Evolutionary conservation across 1,140 invertebrate species (phyloP).

Genomic region (Aphelenchoides besseyi): DNA sequence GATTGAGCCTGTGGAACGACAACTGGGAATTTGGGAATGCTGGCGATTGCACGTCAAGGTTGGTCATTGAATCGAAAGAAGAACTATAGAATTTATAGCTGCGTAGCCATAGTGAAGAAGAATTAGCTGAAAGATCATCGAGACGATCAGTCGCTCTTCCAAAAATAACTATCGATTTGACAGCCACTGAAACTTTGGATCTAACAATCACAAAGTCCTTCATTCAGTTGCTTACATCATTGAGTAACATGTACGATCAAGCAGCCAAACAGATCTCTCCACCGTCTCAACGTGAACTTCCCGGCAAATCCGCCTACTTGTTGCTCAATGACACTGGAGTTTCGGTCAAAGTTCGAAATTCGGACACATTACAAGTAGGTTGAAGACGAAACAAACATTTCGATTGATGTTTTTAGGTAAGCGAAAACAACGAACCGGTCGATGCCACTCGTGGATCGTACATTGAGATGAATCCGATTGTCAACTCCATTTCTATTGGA

Average conservation of each 20-base stretch:
- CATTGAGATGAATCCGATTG: constrained; percentile 56
- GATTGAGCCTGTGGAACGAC: constrained; percentile 76
- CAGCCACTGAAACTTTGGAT: constrained; percentile 64
- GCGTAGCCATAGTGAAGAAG: constrained; percentile 41
- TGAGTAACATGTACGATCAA: constrained; percentile 67
- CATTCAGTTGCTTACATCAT: constrained; percentile 71
- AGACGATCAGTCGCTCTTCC: constrained; percentile 43
- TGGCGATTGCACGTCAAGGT: constrained; percentile 83
- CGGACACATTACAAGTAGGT: constrained; percentile 52
- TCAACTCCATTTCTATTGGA: constrained; percentile 22
- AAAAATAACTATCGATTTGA: constrained; percentile 62
- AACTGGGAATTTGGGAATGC: constrained; percentile 69
- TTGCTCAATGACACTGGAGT: constrained; percentile 61
- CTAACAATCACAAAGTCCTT: constrained; percentile 80
- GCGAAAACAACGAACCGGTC: constrained; percentile 65
- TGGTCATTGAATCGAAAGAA: constrained; percentile 26
- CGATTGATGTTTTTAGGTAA: not conserved
- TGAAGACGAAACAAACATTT: no score
- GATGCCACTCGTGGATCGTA: constrained; percentile 65
- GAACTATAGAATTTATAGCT: no score
- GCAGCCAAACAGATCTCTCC: constrained; percentile 65
- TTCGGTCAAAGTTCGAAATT: constrained; percentile 46
- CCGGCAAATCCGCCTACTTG: constrained; percentile 72
- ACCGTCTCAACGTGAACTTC: constrained; percentile 58
- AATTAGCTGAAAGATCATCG: constrained; percentile 35